Evolutionary conservation across 2,113 vertebrate genomes (phyloP).

Genomic region (Addax nasomaculatus): DNA sequence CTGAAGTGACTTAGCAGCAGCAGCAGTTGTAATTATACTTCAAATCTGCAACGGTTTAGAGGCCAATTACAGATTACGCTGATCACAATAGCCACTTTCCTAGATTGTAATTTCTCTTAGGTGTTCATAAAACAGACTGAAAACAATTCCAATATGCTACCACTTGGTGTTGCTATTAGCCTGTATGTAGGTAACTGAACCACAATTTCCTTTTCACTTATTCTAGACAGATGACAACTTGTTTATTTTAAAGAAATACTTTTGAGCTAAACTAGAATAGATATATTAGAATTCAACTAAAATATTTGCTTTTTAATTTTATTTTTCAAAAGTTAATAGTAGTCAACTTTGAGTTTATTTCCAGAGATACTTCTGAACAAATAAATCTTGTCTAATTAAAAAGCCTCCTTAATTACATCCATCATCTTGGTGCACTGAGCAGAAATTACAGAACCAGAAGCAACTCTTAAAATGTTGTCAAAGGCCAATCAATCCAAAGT

Average conservation of each 20-base stretch:
- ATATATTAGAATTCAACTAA: constrained; percentile 19
- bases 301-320: constrained; percentile 9
- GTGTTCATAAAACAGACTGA: background rate
- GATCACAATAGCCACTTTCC: background rate
- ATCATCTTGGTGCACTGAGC: background rate
- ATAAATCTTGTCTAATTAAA: constrained; percentile 30
- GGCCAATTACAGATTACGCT: background rate
- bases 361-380: background rate
- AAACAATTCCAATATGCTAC: background rate
- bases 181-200: background rate
- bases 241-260: constrained; percentile 33
- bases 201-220: background rate
- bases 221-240: background rate
- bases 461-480: constrained; percentile 18
- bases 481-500: constrained; percentile 28
- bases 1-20: too few relatives aligned
- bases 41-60: background rate
- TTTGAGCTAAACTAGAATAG: background rate
- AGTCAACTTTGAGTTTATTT: constrained; percentile 33
- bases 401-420: background rate
- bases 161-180: constrained; percentile 77
- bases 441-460: constrained; percentile 2
- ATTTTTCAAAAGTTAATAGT: constrained; percentile 8
- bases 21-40: background rate
- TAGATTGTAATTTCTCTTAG: background rate